Conservation (phyloP, 1,140 invertebrate genomes). For the Caerostris darwini region DNA sequence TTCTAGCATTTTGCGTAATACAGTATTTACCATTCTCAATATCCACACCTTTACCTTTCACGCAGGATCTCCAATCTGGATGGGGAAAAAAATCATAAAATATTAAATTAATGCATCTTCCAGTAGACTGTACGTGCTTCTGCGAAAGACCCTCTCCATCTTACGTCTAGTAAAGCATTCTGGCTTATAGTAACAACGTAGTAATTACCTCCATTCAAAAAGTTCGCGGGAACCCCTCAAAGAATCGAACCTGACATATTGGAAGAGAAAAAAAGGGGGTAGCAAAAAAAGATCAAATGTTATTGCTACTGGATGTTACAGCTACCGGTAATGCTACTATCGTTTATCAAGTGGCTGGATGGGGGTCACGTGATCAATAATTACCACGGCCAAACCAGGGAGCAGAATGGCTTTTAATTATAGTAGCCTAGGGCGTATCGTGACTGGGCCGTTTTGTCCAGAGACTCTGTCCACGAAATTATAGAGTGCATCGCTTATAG, state of each 20-base stretch:
- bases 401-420: constrained; percentile 60
- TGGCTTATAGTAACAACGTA: constrained; percentile 21
- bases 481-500: constrained; percentile 28
- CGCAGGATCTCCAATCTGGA: neutral
- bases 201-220: constrained; percentile 34
- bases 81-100: neutral
- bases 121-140: neutral
- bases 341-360: constrained; percentile 63
- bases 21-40: neutral
- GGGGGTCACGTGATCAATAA: constrained; percentile 63
- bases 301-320: constrained; percentile 63
- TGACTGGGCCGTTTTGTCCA: constrained; percentile 62
- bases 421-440: constrained; percentile 34
- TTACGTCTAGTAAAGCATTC: neutral
- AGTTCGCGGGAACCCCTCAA: constrained; percentile 16
- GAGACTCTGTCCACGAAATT: constrained; percentile 48
- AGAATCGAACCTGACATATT: constrained; percentile 29
- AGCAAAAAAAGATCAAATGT: constrained; percentile 54
- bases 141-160: neutral
- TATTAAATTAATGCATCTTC: neutral
- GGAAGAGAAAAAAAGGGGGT: neutral
- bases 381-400: constrained; percentile 51
- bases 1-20: neutral
- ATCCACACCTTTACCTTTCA: neutral
- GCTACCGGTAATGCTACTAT: constrained; percentile 67